Percentiles rank a stretch among this genome's conserved stretches.
These are phyloP conservation scores for Harmothoe impar DNA, from an alignment of 2,888 invertebrate species.

Conservation along the genomic window DNA sequence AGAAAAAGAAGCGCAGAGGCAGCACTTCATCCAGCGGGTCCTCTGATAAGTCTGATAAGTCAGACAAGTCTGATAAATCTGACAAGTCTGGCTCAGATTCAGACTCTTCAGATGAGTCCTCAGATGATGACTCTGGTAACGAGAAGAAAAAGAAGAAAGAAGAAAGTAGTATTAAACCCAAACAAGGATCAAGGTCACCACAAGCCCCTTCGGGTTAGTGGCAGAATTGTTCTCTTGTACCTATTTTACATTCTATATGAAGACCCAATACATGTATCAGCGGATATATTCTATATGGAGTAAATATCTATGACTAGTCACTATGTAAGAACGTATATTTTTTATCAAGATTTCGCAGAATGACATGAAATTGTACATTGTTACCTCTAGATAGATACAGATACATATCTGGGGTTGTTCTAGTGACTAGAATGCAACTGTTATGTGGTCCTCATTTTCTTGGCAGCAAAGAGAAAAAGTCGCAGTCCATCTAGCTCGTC, in stretches of 20 bases:
- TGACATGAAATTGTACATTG: neutral
- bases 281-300: too few species aligned
- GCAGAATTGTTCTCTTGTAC: neutral
- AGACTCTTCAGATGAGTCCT: slow-evolving; percentile 21
- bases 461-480: slow-evolving; percentile 11
- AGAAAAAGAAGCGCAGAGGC: neutral
- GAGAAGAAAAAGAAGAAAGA: slow-evolving; percentile 30
- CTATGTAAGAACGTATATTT: too few species aligned
- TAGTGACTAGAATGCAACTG: neutral
- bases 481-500: slow-evolving; percentile 21
- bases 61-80: slow-evolving; percentile 1
- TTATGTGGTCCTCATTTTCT: neutral
- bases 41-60: slow-evolving; percentile 14
- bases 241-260: neutral
- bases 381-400: neutral
- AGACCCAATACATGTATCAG: too few species aligned
- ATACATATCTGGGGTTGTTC: neutral
- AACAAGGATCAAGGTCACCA: slow-evolving; percentile 24
- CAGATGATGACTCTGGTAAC: slow-evolving; percentile 5
- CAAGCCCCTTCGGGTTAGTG: neutral
- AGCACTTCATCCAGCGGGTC: slow-evolving; percentile 25
- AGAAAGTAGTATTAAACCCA: neutral
- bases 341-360: too few species aligned
- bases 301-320: too few species aligned
- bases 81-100: slow-evolving; percentile 42